A percentile compares a stretch with the other conserved stretches of the same genome.
Evolutionary conservation across 1,140 invertebrate genomes (phyloP).

Genomic region (Drosophila equinoxialis): DNA sequence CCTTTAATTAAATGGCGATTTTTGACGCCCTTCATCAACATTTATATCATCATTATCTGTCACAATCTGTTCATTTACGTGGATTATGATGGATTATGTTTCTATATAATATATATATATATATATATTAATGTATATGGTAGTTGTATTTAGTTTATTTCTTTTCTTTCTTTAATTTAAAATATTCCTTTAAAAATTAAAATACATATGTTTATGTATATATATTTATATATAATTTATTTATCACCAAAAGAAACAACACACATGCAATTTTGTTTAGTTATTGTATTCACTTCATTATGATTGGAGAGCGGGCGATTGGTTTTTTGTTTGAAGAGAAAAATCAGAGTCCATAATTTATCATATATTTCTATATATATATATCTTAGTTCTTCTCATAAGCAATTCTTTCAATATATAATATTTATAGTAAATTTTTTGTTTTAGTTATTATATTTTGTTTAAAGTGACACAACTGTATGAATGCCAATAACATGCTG

Average conservation of each 20-base stretch:
- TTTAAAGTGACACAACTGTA: conserved; percentile 52
- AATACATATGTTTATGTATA: conserved; percentile 59
- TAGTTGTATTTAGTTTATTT: conserved; percentile 69
- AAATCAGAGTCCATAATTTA: conserved; percentile 2
- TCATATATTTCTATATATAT: neutral
- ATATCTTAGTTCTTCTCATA: conserved; percentile 4
- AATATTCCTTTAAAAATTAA: conserved; percentile 68
- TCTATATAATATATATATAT: neutral
- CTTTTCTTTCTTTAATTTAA: conserved; percentile 52
- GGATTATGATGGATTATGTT: conserved; percentile 42
- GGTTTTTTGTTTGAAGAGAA: neutral
- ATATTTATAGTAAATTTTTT: neutral
- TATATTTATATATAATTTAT: conserved; percentile 62
- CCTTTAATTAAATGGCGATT: conserved; percentile 3
- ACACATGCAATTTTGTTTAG: conserved; percentile 64
- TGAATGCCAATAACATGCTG: conserved; percentile 58
- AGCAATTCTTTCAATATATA: neutral
- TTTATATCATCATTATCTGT: conserved; percentile 32
- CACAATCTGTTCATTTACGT: conserved; percentile 55
- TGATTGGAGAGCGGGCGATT: conserved; percentile 6
- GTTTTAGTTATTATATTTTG: neutral
- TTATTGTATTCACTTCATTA: conserved; percentile 54
- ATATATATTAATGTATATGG: conserved; percentile 1
- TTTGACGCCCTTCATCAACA: conserved; percentile 1
- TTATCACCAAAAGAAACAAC: conserved; percentile 73